A percentile compares a stretch with the other conserved stretches of the same genome.
phyloP scores from a whole-genome alignment of 1,140 invertebrate species.

The Drosophila takahashii region DNA sequence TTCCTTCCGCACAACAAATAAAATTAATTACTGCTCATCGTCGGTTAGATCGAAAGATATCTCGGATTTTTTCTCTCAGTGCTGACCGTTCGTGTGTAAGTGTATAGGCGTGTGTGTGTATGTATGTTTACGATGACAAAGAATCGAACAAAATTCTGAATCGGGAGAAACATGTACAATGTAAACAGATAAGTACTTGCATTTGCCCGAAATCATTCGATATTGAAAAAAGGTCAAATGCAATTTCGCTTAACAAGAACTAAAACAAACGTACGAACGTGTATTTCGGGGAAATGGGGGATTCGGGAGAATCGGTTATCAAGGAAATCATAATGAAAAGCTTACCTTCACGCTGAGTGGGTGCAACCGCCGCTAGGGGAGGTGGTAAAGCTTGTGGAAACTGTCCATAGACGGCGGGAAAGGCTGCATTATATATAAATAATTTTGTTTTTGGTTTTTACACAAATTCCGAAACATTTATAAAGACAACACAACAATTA shows the following conservation, averaged over 20 bases:
- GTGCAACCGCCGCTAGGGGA: slow-evolving; percentile 94
- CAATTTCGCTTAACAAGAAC: slow-evolving; percentile 53
- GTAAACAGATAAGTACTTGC: slow-evolving; percentile 33
- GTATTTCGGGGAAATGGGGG: neutral
- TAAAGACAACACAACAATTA: slow-evolving; percentile 84
- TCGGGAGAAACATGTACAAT: slow-evolving; percentile 38
- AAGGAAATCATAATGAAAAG: slow-evolving; percentile 78
- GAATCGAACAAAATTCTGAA: slow-evolving; percentile 33
- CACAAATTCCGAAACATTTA: slow-evolving; percentile 85
- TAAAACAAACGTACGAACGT: slow-evolving; percentile 22
- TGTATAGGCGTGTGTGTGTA: slow-evolving; percentile 8
- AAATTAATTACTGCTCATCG: slow-evolving; percentile 50
- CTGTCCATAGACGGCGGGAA: slow-evolving; percentile 97
- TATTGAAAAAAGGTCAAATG: slow-evolving; percentile 50
- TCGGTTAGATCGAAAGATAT: slow-evolving; percentile 18
- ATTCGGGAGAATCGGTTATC: slow-evolving; percentile 23
- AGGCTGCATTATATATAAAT: slow-evolving; percentile 94
- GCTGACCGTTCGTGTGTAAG: slow-evolving; percentile 9
- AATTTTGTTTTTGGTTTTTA: slow-evolving; percentile 85
- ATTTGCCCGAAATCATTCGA: slow-evolving; percentile 43
- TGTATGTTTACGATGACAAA: slow-evolving; percentile 45
- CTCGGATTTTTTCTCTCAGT: neutral
- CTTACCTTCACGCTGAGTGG: slow-evolving; percentile 98
- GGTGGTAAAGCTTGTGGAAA: slow-evolving; percentile 97
- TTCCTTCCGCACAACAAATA: slow-evolving; percentile 18